Evolutionary conservation across 2,888 invertebrate species (phyloP).

Genomic region (Carcina quercana): DNA sequence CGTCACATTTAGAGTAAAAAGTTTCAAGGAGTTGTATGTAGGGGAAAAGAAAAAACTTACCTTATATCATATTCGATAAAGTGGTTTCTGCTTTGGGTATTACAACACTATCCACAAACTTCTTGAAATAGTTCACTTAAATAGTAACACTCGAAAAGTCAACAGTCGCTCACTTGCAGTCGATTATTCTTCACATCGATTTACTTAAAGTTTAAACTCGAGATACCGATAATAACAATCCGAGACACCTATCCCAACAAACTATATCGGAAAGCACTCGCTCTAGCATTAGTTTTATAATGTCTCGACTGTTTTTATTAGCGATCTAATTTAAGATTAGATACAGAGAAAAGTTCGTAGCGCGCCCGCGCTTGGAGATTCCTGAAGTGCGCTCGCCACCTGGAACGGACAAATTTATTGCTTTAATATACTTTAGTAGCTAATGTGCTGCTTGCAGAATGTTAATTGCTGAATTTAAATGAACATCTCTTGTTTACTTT

Average conservation of each 20-base stretch:
- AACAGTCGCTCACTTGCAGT: too few relatives aligned
- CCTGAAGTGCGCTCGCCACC: slow-evolving; percentile 14
- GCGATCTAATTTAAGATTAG: slow-evolving; percentile 19
- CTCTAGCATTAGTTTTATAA: slow-evolving; percentile 20
- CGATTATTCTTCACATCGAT: slow-evolving; percentile 20
- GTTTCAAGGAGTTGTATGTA: too few relatives aligned
- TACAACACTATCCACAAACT: slow-evolving; percentile 30
- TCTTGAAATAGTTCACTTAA: slow-evolving; percentile 22
- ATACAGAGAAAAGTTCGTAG: slow-evolving; percentile 18
- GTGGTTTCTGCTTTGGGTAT: too few relatives aligned
- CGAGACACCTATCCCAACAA: too few relatives aligned
- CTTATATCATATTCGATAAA: too few relatives aligned
- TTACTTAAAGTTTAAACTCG: slow-evolving; percentile 13
- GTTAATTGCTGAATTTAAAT: too few relatives aligned
- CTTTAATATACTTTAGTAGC: slow-evolving; percentile 1
- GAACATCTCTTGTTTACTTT: too few relatives aligned
- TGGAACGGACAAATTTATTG: slow-evolving; percentile 20
- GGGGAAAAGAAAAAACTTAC: too few relatives aligned
- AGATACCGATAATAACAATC: slow-evolving; percentile 12
- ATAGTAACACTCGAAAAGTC: slow-evolving; percentile 20
- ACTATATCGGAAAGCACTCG: slow-evolving; percentile 21
- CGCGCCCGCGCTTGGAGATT: slow-evolving; percentile 7
- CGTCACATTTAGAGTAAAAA: too few relatives aligned
- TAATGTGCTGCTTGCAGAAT: too few relatives aligned
- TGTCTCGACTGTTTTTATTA: slow-evolving; percentile 14